Evolutionary conservation across 2,113 vertebrate genomes (phyloP), one percentile per base, ranked within the genome.

Genomic region (Thymallus thymallus): DNA sequence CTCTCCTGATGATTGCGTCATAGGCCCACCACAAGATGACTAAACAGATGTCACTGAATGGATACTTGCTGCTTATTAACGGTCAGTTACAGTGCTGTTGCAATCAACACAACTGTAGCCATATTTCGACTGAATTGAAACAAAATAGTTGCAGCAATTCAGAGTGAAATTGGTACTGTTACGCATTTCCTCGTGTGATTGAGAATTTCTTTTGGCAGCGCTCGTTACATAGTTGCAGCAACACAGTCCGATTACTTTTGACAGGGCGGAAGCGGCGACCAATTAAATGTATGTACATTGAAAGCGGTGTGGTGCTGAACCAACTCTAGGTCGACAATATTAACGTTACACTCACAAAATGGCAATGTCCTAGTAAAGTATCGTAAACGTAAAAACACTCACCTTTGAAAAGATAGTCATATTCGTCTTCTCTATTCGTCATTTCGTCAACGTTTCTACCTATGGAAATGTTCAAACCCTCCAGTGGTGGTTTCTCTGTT

Each of bases 331-430:
- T 66, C 63, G 30, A 32, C 5, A 66, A n/a, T n/a, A n/a, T n/a
- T 32, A 18, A 35, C 30, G n/a, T n/a, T 32, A 66, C 26, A 66
- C 14, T 14, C 16, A 32, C 30, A 35, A 66, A 35, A 4, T 35
- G 29, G 1, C 20, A 66, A 35, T 66, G 64, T n/a, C 18, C 29
- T n/a, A 20, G 29, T 66, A 22, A 13, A 46, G 32, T 46, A 14
- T 45, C 4, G 6, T 23, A 45, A 24, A 64, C 4, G 6, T 23
- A 45, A 24, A 64, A 13, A 9, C 23, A 88, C 93, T 91, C 78
- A 95, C 95, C 94, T 92, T 96, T 95, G 76, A 95, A 95, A n/a
- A 96, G 93, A 72, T 93, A 96, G 72, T 96, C 94, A 29, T 94
- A 96, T 23, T 96, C 94, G 70, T 96, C 95, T 0, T 95, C 95